Base-by-base conservation (phyloP, 1,140 invertebrate species). In the Zaprionus lachaisei region DNA sequence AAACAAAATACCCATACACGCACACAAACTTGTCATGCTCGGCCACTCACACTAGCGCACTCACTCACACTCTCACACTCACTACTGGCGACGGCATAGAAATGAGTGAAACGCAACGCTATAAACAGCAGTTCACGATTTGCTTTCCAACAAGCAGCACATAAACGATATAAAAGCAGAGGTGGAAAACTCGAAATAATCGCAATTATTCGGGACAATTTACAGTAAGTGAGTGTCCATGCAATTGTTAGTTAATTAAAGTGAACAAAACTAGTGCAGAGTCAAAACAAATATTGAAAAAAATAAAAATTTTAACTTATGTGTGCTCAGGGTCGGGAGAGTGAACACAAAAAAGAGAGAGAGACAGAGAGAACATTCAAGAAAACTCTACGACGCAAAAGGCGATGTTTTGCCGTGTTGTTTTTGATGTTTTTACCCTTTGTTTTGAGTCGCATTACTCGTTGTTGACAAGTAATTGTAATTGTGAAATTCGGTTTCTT, bases 71-170 rank as follows among this genome's bases (percentile, higher is more conserved):
- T 70, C 78, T 41, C 66, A 71, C 65, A 68, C 70, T 71, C 64
- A 61, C 37, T 6, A 55, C 37, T 79, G 78, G 71, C 79, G 76
- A 79, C 60, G 72, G 79, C 74, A 91, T 91, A 87, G 87, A 91
- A 91, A 91, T 80, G 86, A 81, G 79, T 67, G 68, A 77, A 80
- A 72, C 84, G 77, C 83, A 73, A 72, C 90, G 87, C 72, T 92
- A 92, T 92, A 92, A 92, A 86, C 91, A 91, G 87, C 91, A 92
- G 86, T 92, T 85, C 54, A 75, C 65, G 68, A 81, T 79, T 91
- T 75, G 83, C 70, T 54, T 73, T 72, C 61, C 56, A 79, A 56
- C 80, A 81, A 86, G 83, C 65, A 91, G 62, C 86, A 81, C 87
- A 67, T 37, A 66, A 80, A 57, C 71, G 65, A 69, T 31, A 31